Evolutionary conservation across 2,113 vertebrate genomes (phyloP).

Genomic region (Cacatua alba): DNA sequence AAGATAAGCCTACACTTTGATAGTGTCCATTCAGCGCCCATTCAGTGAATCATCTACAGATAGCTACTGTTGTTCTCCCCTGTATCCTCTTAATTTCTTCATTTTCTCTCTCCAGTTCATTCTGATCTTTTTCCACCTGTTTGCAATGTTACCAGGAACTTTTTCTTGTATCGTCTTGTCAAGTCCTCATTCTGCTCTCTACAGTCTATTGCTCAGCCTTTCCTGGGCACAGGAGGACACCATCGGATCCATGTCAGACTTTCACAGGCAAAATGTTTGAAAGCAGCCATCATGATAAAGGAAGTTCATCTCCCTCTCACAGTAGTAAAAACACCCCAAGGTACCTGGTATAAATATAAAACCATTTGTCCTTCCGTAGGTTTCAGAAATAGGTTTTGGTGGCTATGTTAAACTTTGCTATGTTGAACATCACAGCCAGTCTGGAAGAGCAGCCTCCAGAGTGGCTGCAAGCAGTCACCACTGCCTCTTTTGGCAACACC

Average conservation of each 20-base stretch:
- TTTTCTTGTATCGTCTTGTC: background rate
- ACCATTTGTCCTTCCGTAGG: background rate
- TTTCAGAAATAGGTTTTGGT: background rate
- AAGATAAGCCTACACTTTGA: background rate
- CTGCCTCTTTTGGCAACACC: background rate
- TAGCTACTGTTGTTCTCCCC: background rate
- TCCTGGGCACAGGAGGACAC: background rate
- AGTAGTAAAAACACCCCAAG: background rate
- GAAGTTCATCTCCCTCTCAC: background rate
- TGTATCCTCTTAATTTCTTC: background rate
- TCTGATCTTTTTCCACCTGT: background rate
- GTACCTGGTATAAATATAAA: background rate
- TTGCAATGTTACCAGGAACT: background rate
- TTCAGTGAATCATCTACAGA: background rate
- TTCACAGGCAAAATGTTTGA: background rate
- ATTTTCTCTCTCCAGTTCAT: background rate
- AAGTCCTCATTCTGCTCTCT: background rate
- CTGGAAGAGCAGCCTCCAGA: background rate
- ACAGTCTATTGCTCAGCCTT: background rate
- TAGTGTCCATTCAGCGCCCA: background rate
- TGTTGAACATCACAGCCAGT: background rate
- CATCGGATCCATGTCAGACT: background rate
- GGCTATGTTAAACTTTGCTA: background rate
- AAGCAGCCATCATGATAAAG: background rate
- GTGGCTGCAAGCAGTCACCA: background rate